Base-by-base conservation (phyloP, 2,888 invertebrate genomes). In the Gymnoscelis rufifasciata region DNA sequence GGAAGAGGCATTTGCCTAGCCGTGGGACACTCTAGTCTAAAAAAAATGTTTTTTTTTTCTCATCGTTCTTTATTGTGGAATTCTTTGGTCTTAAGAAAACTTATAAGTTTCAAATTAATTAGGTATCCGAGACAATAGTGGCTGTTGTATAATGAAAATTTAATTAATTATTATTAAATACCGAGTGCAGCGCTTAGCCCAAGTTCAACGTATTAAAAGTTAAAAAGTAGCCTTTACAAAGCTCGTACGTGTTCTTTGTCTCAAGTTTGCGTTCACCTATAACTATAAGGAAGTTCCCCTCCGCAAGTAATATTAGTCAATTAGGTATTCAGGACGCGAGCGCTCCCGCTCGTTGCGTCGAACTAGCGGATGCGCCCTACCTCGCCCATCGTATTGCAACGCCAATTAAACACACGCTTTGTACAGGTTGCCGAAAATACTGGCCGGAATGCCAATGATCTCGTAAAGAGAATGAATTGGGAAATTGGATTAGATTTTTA, bases 281-380 rank as follows among this genome's bases (percentile, higher is more conserved):
- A 73, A 76, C 81, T 83, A 74, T 75, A 73, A 76, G 79, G 74
- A 82, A 83, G 78, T 78, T 81, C 73, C 77, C 76, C 70, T 64
- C 65, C 73, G 73, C 78, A 79, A 83, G 83, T 83, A 83, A 86
- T 84, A 84, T 84, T 83, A 84, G 78, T 78, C 79, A 83, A 86
- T 87, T 86, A 86, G 78, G 83, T 88, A 88, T 88, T 88, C 87
- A 84, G 81, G 74, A 61, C 83, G 81, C 83, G 83, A 59, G 68
- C 69, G 66, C 74, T 68, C 75, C 75, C 76, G 71, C 74, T 74
- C 68, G 61, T 68, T 66, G 69, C 71, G 76, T 73, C 77, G 70
- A 69, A 66, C 68, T 68, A 71, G 67, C 65, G 65, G 67, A 70
- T 50, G 51, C 49, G 43, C 63, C 61, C 29, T 46, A 56, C 51